Conservation (phyloP, 2,888 invertebrate species). For the Metalampra italica region DNA sequence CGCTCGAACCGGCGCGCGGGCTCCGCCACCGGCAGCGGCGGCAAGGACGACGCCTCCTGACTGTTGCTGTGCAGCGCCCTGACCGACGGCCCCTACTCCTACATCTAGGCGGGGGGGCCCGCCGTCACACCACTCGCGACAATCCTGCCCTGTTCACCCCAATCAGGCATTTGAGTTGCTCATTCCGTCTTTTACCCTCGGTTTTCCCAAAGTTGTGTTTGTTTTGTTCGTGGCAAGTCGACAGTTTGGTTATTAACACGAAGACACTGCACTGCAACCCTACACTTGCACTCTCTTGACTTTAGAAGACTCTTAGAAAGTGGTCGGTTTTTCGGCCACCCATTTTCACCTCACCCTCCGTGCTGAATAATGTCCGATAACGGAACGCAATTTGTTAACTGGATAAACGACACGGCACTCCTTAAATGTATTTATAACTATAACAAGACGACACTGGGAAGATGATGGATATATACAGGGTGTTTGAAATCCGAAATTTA, state of each 20-base stretch:
- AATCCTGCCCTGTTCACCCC: conserved; percentile 31
- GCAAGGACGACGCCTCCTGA: conserved; percentile 97
- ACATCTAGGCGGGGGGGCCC: conserved; percentile 81
- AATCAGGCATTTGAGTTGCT: neutral
- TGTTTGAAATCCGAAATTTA: conserved; percentile 18
- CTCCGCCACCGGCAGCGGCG: conserved; percentile 51
- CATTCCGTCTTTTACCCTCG: neutral
- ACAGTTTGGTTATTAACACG: conserved; percentile 3
- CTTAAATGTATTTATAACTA: neutral
- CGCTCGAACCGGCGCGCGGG: conserved; percentile 86
- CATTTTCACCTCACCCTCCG: neutral
- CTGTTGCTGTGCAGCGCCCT: conserved; percentile 99
- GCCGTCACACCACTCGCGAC: conserved; percentile 36
- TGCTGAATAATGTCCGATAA: neutral
- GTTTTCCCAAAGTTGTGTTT: conserved; percentile 1
- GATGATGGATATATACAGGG: conserved; percentile 20
- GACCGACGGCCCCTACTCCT: conserved; percentile 98
- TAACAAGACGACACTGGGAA: neutral
- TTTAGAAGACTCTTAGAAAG: neutral
- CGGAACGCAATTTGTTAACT: neutral
- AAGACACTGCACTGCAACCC: conserved; percentile 10
- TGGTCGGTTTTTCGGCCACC: neutral
- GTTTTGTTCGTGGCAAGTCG: conserved; percentile 8
- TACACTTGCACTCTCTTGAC: conserved; percentile 6
- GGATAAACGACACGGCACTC: no score